Base-by-base conservation (phyloP, 2,888 invertebrate species). In the Plagodis pulveraria region DNA sequence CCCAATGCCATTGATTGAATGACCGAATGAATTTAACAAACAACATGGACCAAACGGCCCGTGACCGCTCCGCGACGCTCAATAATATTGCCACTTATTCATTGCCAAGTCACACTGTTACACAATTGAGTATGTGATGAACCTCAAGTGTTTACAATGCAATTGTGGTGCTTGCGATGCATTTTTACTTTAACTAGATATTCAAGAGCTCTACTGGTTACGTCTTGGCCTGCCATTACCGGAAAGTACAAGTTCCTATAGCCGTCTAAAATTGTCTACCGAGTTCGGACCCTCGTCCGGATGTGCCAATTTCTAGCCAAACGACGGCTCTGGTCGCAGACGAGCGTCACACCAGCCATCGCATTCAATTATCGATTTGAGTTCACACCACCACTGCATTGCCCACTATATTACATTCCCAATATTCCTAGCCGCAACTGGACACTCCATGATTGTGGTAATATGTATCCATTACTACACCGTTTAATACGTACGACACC, bases 1-100 rank as follows among this genome's bases (percentile, higher is more conserved):
- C 90, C 89, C 89, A 89, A 83, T 69, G 81, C 84, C 86, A 85
- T 84, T 91, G 88, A 91, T 91, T 90, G 89, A 86, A 84, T 88
- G 87, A 86, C 83, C 83, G 84, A 83, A 78, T 81, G 78, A 87
- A 87, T 87, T 86, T 81, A 89, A 89, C 89, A 86, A 86, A 85
- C 83, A 84, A 81, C 75, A 72, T 70, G 71, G 67, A 74, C 73
- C 81, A 84, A 84, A 82, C 87, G 79, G 73, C 74, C 80, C 85
- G 81, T 86, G 81, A 87, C 87, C 50, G 56, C 56, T 60, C 49
- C 61, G 62, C 65, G 67, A 61, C 58, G 62, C 57, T 63, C 53
- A 62, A 61, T 60, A 63, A 65, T 60, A 67, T 62, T 57, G 56
- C 56, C 56, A 49, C 52, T 65, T 64, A 66, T 64, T 65, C 64